Evolutionary conservation across 2,888 invertebrate species (phyloP).

Genomic region (Pyrrhosoma nymphula): DNA sequence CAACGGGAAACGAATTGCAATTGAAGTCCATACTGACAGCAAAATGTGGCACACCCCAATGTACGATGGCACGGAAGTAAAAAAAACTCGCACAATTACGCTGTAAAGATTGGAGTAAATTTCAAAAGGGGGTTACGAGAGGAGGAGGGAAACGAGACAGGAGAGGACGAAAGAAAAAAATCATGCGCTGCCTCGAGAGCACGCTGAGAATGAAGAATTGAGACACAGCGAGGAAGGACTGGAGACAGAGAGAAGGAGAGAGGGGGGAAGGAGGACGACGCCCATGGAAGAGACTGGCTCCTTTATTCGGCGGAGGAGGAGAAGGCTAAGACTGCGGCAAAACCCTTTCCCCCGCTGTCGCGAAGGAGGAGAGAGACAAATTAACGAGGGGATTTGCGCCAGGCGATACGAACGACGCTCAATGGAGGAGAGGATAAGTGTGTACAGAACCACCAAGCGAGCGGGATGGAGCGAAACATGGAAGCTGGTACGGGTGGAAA

Average conservation of each 20-base stretch:
- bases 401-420: not conserved
- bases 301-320: not conserved
- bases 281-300: not conserved
- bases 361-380: not conserved
- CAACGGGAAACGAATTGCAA: too few species aligned
- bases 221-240: not conserved
- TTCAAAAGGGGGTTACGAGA: too few species aligned
- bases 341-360: not conserved
- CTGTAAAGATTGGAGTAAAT: too few species aligned
- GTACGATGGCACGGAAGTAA: too few species aligned
- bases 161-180: too few species aligned
- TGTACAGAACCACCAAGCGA: not conserved
- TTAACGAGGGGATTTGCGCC: slow-evolving; percentile 26
- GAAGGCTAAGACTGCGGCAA: not conserved
- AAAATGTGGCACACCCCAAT: too few species aligned
- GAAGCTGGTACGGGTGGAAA: not conserved
- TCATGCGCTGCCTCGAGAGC: not conserved
- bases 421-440: not conserved
- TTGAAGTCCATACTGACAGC: too few species aligned
- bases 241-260: not conserved
- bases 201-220: not conserved
- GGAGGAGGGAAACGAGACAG: too few species aligned
- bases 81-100: too few species aligned
- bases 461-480: not conserved
- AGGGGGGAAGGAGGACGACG: not conserved